phyloP scores from a whole-genome alignment of 2,113 vertebrate species.

The Corythoichthys haematopterus region DNA sequence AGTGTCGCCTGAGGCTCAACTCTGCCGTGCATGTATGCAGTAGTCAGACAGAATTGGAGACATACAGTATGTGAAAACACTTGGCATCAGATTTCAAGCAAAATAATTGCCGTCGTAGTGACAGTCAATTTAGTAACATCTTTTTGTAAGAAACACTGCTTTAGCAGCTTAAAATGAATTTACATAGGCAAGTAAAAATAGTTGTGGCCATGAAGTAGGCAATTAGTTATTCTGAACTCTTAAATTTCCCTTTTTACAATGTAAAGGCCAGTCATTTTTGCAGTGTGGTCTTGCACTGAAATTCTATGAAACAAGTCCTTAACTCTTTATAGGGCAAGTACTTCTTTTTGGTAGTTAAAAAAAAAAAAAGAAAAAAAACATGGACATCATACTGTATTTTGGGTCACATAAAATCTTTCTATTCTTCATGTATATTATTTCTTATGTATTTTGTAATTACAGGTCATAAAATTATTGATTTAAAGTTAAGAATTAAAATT shows the following conservation, averaged over 20 bases:
- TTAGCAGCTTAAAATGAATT: neutral
- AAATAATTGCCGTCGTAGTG: neutral
- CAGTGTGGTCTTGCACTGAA: neutral
- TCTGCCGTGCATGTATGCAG: neutral
- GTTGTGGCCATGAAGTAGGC: neutral
- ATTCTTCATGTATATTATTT: too few species aligned
- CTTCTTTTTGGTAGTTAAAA: too few species aligned
- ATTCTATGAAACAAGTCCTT: neutral
- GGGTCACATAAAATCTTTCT: too few species aligned
- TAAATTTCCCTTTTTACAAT: too few species aligned
- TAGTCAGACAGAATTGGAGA: neutral
- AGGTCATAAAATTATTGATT: too few species aligned
- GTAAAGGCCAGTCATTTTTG: neutral
- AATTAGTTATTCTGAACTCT: neutral
- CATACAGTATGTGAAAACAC: neutral
- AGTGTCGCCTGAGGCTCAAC: constrained; percentile 46
- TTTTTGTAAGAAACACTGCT: neutral
- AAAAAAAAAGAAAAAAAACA: too few species aligned
- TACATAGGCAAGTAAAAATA: neutral
- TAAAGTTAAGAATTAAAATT: too few species aligned
- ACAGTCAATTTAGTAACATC: neutral
- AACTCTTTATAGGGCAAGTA: too few species aligned
- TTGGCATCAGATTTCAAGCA: neutral
- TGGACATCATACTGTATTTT: too few species aligned
- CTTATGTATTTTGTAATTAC: too few species aligned